Base-by-base conservation (phyloP, 2,113 vertebrate species). In the Himantopus leucocephalus region DNA sequence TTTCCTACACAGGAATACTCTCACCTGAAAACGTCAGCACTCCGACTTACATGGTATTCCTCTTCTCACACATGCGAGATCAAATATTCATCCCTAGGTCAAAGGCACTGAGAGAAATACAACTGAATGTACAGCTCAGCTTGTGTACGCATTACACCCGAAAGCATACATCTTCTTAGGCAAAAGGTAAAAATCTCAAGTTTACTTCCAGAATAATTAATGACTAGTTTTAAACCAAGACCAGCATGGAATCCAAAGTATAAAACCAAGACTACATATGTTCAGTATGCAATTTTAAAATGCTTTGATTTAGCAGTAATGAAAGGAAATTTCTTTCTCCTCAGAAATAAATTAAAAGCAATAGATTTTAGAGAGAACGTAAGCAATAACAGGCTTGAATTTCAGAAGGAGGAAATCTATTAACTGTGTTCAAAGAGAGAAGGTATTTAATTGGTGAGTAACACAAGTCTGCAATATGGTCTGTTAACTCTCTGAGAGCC, bases 401-500 rank as follows among this genome's bases (percentile, higher is more conserved):
- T 96, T 97, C 93, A 91, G 78, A 88, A 92, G 82, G 83, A 92
- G 75, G 90, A 88, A 95, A 94, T 96, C 82, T 94, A 94, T 96
- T 97, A 96, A 94, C 73, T 64, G 58, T 91, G 92, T 93, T 96
- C 95, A 97, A 97, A 96, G 92, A 84, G 74, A 66, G 34, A 79
- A 94, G 77, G 89, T 96, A 94, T 97, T 97, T 97, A 94, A 95
- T 79, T 96, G 96, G 89, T 66, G 92, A 96, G 52, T 55, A 92
- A 76, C 77, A 79, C 9, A 5, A 75, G 45, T 12, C 47, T 68
- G 50, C 92, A 95, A 73, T 68, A 70, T 79, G 91, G 86, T 72
- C 77, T 59, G 22, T 94, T 95, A 95, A 96, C 85, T 71, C 93
- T 45, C 34, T 5, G n/a, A 76, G 53, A 92, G 50, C 80, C 95